These are phyloP conservation scores for Stegastes partitus DNA, from an alignment of 2,113 vertebrate species.

Conservation along the genomic window DNA sequence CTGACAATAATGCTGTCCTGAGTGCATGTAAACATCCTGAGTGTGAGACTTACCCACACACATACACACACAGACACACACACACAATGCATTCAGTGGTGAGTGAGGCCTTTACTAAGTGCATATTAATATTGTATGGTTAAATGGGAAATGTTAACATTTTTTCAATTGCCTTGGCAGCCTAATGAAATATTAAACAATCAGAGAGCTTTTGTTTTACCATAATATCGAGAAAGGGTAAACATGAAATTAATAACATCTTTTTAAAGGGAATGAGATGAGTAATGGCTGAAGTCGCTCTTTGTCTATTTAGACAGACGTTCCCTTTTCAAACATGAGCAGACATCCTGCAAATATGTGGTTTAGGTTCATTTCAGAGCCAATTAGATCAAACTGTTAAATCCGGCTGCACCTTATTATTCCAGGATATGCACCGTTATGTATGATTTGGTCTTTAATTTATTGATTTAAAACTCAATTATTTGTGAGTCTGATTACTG, in stretches of 20 bases:
- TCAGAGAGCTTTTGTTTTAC: conserved; percentile 78
- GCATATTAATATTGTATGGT: conserved; percentile 83
- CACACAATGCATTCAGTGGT: conserved; percentile 45
- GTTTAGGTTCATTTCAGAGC: conserved; percentile 18
- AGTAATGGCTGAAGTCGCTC: conserved; percentile 6
- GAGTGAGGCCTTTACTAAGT: conserved; percentile 73
- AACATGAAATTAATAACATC: conserved; percentile 71
- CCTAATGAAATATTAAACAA: conserved; percentile 80
- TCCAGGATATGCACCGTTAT: neutral
- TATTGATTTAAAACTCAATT: conserved; percentile 9
- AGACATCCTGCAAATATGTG: conserved; percentile 2
- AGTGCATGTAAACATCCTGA: conserved; percentile 35
- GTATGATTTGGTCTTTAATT: neutral
- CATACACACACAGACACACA: conserved; percentile 25
- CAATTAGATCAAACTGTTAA: conserved; percentile 1
- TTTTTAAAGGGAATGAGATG: conserved; percentile 27
- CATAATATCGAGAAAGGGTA: conserved; percentile 69
- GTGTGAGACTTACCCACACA: conserved; percentile 22
- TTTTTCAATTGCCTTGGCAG: conserved; percentile 76
- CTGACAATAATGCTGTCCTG: conserved; percentile 36
- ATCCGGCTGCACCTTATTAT: neutral
- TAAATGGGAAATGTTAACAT: conserved; percentile 81
- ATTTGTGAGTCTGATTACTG: conserved; percentile 17
- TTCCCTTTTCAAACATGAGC: conserved; percentile 6
- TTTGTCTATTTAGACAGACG: conserved; percentile 28